Conservation (phyloP, 2,888 invertebrate genomes). For the Amphipyra tragopoginis region DNA sequence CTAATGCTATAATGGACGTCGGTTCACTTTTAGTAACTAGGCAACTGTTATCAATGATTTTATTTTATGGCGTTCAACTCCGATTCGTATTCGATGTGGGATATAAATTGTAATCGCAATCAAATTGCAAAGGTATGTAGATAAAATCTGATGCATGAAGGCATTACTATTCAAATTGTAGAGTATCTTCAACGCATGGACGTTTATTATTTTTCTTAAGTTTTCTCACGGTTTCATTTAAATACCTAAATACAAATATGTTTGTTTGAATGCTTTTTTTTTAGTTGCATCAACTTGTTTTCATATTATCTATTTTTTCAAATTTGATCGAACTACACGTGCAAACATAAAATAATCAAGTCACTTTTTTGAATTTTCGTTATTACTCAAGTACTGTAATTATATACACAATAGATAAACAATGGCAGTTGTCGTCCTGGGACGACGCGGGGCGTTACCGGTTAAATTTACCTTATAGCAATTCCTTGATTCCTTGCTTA, state of each 20-base stretch:
- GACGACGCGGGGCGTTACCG: too few species aligned
- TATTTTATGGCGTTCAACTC: slow-evolving; percentile 38
- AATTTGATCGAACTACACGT: neutral
- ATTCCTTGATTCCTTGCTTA: too few species aligned
- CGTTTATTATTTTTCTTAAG: slow-evolving; percentile 8
- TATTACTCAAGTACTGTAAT: too few species aligned
- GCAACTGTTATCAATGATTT: slow-evolving; percentile 53
- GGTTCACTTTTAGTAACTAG: slow-evolving; percentile 61
- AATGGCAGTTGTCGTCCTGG: too few species aligned
- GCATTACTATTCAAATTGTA: slow-evolving; percentile 26
- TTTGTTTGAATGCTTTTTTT: neutral
- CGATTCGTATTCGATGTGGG: slow-evolving; percentile 48
- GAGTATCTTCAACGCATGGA: slow-evolving; percentile 10
- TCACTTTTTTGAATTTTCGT: neutral
- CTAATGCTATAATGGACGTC: slow-evolving; percentile 55
- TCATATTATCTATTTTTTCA: too few species aligned
- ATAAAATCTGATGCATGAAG: slow-evolving; percentile 43
- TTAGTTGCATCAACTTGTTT: neutral
- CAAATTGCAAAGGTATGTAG: slow-evolving; percentile 36
- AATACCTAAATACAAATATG: neutral
- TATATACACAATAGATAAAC: too few species aligned
- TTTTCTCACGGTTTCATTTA: slow-evolving; percentile 27
- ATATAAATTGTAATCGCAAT: slow-evolving; percentile 38
- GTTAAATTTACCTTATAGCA: neutral
- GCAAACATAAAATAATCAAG: neutral